Percentiles rank a stretch among this genome's conserved stretches.
Conservation (phyloP, 2,113 vertebrate species). For the Butastur rufipennis region DNA sequence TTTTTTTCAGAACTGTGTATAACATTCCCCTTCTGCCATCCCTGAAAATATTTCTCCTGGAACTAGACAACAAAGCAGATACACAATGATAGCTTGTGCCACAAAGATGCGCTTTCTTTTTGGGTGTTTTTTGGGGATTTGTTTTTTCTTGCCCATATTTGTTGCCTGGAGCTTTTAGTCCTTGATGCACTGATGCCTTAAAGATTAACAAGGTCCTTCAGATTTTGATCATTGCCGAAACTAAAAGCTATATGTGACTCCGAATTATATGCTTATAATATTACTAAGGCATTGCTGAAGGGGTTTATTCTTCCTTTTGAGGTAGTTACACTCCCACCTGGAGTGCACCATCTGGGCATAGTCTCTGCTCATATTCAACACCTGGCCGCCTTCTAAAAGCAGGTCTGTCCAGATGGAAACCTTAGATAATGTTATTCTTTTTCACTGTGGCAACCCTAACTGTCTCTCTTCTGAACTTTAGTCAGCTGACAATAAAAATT, state of each 20-base stretch:
- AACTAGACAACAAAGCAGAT: slow-evolving; percentile 57
- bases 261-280: slow-evolving; percentile 3
- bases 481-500: not conserved
- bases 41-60: slow-evolving; percentile 31
- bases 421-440: not conserved
- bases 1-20: not conserved
- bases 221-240: slow-evolving; percentile 65
- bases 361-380: not conserved
- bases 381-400: not conserved
- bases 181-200: slow-evolving; percentile 81
- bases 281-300: slow-evolving; percentile 17
- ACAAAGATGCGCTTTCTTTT: not conserved
- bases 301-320: slow-evolving; percentile 21
- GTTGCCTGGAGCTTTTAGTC: slow-evolving; percentile 64
- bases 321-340: not conserved
- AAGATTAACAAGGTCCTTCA: slow-evolving; percentile 69
- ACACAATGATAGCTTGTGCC: slow-evolving; percentile 44
- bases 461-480: not conserved
- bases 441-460: not conserved
- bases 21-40: not conserved
- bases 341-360: not conserved
- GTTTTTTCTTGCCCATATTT: slow-evolving; percentile 16
- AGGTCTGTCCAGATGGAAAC: not conserved
- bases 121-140: not conserved
- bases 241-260: slow-evolving; percentile 46